Conservation (phyloP, 1,140 invertebrate genomes). For the Drosophila hydei region DNA sequence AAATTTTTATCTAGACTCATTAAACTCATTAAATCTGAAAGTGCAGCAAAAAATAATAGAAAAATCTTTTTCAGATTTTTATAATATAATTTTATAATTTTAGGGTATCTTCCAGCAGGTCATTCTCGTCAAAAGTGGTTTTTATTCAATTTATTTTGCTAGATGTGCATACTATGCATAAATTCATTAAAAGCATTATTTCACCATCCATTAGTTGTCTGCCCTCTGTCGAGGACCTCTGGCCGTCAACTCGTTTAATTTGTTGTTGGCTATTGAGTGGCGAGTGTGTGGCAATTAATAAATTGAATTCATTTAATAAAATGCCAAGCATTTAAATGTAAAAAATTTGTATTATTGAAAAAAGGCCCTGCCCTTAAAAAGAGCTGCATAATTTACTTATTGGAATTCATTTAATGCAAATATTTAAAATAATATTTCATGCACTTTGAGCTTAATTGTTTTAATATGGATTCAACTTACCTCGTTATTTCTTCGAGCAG, state of each 20-base stretch:
- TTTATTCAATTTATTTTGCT: conserved; percentile 60
- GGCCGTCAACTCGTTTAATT: conserved; percentile 50
- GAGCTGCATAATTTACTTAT: conserved; percentile 2
- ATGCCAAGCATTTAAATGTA: conserved; percentile 47
- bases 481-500: conserved; percentile 97
- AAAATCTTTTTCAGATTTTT: too few species aligned
- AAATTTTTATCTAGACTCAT: too few species aligned
- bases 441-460: not conserved
- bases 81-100: too few species aligned
- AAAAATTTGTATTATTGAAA: conserved; percentile 14
- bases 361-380: too few species aligned
- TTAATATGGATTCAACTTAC: conserved; percentile 85
- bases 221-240: conserved; percentile 7
- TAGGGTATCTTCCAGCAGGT: not conserved
- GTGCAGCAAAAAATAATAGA: too few species aligned
- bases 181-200: conserved; percentile 75
- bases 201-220: conserved; percentile 73
- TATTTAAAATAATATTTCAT: conserved; percentile 1
- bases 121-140: not conserved
- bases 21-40: too few species aligned
- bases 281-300: conserved; percentile 65
- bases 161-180: conserved; percentile 53
- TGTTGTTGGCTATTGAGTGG: conserved; percentile 69
- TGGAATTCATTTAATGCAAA: conserved; percentile 18
- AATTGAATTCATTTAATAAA: conserved; percentile 73